Evolutionary conservation across 2,113 vertebrate species (phyloP).

Genomic region (Tetraodon nigroviridis): DNA sequence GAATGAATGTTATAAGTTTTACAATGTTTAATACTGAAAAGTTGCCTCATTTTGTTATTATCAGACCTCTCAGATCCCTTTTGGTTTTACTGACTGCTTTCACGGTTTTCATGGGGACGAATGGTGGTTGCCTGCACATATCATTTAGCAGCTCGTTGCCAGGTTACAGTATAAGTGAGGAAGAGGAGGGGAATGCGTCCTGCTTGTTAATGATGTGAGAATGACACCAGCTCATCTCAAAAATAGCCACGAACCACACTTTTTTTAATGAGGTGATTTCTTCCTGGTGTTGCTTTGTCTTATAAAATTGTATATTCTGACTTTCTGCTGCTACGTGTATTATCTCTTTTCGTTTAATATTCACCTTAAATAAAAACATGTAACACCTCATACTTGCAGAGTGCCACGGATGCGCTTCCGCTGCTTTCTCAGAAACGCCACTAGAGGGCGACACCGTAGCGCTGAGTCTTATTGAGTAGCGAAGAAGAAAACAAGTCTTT

Average conservation of each 20-base stretch:
- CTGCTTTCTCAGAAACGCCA: constrained; percentile 16
- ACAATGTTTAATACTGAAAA: too few species aligned
- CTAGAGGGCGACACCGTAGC: constrained; percentile 39
- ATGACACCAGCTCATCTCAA: constrained; percentile 6
- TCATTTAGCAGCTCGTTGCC: constrained; percentile 46
- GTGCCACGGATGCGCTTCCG: constrained; percentile 5
- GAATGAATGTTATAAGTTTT: too few species aligned
- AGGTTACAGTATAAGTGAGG: constrained; percentile 39
- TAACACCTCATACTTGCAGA: neutral
- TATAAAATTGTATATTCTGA: constrained; percentile 6
- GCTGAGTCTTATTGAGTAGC: neutral
- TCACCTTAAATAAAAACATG: neutral
- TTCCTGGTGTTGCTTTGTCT: neutral
- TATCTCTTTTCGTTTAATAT: too few species aligned
- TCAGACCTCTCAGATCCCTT: neutral
- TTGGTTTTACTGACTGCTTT: neutral
- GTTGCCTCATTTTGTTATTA: neutral
- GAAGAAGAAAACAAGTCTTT: neutral
- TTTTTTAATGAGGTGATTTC: constrained; percentile 6
- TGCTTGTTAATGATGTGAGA: constrained; percentile 15
- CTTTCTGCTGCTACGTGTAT: neutral
- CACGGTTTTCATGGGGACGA: neutral
- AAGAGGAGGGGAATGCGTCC: constrained; percentile 14
- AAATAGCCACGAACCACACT: neutral
- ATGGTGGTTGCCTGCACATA: constrained; percentile 15